Evolutionary conservation across 2,888 invertebrate genomes (phyloP).

Genomic region (Perizoma flavofasciatum): DNA sequence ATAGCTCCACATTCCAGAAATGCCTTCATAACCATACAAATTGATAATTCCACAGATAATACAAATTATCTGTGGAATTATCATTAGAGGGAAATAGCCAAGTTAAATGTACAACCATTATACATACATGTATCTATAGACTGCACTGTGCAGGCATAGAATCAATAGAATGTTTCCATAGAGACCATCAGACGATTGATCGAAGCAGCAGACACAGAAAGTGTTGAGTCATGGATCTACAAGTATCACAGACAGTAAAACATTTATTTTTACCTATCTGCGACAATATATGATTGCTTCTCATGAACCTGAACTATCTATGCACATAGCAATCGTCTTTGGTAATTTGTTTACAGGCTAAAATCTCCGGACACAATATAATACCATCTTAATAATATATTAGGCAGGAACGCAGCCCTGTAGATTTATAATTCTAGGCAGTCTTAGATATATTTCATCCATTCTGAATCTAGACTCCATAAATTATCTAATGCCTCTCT

Average conservation of each 20-base stretch:
- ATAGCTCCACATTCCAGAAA: conserved; percentile 35
- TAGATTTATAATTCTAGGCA: conserved; percentile 39
- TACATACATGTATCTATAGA: conserved; percentile 16
- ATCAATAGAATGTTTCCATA: conserved; percentile 32
- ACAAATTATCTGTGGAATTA: conserved; percentile 39
- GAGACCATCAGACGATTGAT: conserved; percentile 14
- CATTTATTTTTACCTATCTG: no score
- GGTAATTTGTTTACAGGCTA: conserved; percentile 26
- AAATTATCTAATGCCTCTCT: conserved; percentile 40
- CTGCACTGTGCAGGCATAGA: conserved; percentile 13
- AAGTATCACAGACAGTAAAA: no score
- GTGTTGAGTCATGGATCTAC: no score
- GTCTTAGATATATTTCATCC: conserved; percentile 51
- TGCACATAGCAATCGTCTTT: conserved; percentile 6
- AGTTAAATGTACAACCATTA: conserved; percentile 29
- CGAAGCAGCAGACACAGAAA: no score
- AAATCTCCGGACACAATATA: conserved; percentile 40
- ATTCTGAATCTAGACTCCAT: conserved; percentile 47
- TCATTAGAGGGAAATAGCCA: conserved; percentile 38
- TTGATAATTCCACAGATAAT: no score
- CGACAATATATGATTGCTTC: no score
- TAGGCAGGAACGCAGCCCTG: conserved; percentile 30
- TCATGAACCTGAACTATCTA: no score
- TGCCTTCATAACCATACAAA: conserved; percentile 38
- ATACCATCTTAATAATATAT: conserved; percentile 47